Evolutionary conservation across 2,888 invertebrate species (phyloP), one percentile per base, ranked within the genome.

Genomic region (Hirtodrosophila duncani): DNA sequence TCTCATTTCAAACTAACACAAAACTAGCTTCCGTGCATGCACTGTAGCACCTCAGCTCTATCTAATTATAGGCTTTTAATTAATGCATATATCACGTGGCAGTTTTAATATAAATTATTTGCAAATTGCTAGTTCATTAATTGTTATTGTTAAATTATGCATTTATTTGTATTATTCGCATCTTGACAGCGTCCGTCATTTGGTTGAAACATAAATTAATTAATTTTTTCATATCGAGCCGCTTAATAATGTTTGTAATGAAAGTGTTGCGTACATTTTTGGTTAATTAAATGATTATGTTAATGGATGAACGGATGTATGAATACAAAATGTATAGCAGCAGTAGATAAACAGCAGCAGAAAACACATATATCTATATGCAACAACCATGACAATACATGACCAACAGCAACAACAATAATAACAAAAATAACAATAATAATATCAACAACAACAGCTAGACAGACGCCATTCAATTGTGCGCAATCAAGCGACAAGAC

Each of bases 251-350:
- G 48, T 48, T 53, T 60, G 44, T 53, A 65, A 58, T 50, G 44
- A 50, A 21, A 30, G 51, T 9, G 41, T 7, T 67, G 52, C 51
- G 34, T 59, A 49, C 53, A 56, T 43, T 60, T 75, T 72, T 75
- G 77, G 71, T 71, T 78, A 79, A 79, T 79, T 79, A 79, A 79
- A 71, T 81, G 81, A 79, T 79, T 79, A 79, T 79, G 79, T 75
- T 79, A 79, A 78, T 78, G 77, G 68, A 71, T 67, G 72, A 71
- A 66, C 80, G 74, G 77, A 75, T 75, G 67, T 60, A 41, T n/a
- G n/a, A n/a, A n/a, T n/a, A n/a, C n/a, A n/a, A 53, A 55, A 48
- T 56, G 55, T 13, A 23, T 23, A 58, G 31, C 61, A 36, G 60
- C 51, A 57, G 67, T 61, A 61, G 64, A 61, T 67, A 52, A 57